Evolutionary conservation across 1,140 invertebrate species (phyloP).

Genomic region (Triops cancriformis): DNA sequence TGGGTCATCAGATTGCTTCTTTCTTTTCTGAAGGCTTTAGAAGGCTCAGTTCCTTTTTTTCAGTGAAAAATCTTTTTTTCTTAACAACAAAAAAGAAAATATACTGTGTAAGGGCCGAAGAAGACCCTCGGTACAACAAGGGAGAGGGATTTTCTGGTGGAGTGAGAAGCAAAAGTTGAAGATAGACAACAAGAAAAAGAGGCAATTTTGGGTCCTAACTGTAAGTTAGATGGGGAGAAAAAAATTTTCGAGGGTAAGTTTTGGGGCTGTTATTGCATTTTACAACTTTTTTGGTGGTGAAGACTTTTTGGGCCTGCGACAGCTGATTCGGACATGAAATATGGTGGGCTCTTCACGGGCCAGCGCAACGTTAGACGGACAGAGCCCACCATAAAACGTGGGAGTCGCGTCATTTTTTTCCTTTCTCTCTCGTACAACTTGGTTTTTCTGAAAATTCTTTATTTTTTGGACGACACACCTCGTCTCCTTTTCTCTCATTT

Average conservation of each 20-base stretch:
- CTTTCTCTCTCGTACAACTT: neutral
- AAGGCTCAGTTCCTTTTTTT: neutral
- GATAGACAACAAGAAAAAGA: constrained; percentile 4
- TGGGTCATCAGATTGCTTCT: constrained; percentile 1
- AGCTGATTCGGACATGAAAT: constrained; percentile 10
- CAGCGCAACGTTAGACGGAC: constrained; percentile 8
- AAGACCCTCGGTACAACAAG: neutral
- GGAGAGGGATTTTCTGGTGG: neutral
- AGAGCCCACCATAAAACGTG: constrained; percentile 9
- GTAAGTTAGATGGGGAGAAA: neutral
- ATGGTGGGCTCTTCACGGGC: constrained; percentile 8
- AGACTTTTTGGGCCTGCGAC: constrained; percentile 12
- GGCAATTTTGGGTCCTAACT: neutral
- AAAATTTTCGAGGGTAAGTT: constrained; percentile 7
- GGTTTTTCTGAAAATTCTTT: neutral
- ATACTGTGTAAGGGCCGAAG: neutral
- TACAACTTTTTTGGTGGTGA: constrained; percentile 1
- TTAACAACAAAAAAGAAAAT: neutral
- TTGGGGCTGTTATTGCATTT: constrained; percentile 9
- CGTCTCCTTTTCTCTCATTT: constrained; percentile 9
- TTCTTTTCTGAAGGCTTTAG: neutral
- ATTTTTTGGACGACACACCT: neutral
- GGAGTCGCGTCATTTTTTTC: constrained; percentile 5
- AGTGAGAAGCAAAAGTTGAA: neutral
- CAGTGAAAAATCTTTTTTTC: neutral